Base-by-base conservation (phyloP, 2,888 invertebrate genomes). In the Eupithecia centaureata region DNA sequence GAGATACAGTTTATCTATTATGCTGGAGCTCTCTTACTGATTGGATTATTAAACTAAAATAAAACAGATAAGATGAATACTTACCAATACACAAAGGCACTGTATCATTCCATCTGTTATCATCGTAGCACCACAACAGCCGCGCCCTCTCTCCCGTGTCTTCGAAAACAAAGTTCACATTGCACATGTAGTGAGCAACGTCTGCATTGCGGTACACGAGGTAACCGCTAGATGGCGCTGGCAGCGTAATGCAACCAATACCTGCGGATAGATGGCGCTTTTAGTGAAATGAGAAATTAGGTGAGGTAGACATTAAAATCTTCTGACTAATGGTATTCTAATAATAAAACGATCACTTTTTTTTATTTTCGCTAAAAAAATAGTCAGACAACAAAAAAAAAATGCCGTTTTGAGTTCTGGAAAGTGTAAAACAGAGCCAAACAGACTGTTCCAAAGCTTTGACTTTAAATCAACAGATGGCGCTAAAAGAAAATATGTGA, bases 181-280 rank as follows among this genome's bases (percentile, higher is more conserved):
- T 94, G 87, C 97, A 97, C 87, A 95, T 94, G 88, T 95, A 96
- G 78, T 95, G 95, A 35, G 95, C 96, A 58, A 94, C 91, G 52
- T 95, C 94, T 67, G 94, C 93, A 77, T 95, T 96, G 77, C 95
- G 94, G 85, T 95, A 95, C 79, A 95, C 95, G 15, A 96, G 83
- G 83, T 95, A 95, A 58, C 96, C 96, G 86, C 95, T 94, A 83
- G 94, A 92, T 78, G 96, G 96, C 80, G 95, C 89, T 79, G 89
- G 79, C 35, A 95, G 90, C 33, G 95, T 95, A 15, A 95, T 94
- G 82, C 96, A 96, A 64, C 96, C 96, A 68, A 96, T 85, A 81
- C 95, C 96, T 96, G 87, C 61, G 77, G 78, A 65, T 8, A 80
- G 81, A 82, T 79, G 79, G 76, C 80, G 76, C 67, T 77, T 63